Conservation (phyloP, 2,113 vertebrate genomes). For the Lophius piscatorius region DNA sequence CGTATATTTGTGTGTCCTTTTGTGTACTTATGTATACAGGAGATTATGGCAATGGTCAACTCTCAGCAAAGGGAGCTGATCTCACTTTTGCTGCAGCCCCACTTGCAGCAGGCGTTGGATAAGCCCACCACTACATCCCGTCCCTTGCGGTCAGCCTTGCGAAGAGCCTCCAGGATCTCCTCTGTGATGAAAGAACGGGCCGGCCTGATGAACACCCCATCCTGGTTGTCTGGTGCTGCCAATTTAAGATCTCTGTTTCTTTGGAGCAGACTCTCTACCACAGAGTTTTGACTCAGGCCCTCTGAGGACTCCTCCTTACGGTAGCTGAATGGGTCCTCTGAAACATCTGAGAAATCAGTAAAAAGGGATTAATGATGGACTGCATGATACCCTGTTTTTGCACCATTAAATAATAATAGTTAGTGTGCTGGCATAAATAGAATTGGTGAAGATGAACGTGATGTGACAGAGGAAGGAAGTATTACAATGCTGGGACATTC, state of each 20-base stretch:
- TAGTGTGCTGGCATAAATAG: no score
- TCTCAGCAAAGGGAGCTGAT: constrained; percentile 87
- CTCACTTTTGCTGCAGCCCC: constrained; percentile 87
- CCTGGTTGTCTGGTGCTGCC: constrained; percentile 34
- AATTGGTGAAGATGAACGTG: no score
- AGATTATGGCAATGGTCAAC: not conserved
- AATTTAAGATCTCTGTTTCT: constrained; percentile 61
- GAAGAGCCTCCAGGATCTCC: constrained; percentile 79
- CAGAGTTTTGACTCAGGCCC: constrained; percentile 45
- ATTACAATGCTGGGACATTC: no score
- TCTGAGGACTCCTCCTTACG: constrained; percentile 60
- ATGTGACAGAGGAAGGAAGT: no score
- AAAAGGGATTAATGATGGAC: not conserved
- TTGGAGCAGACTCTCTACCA: constrained; percentile 57
- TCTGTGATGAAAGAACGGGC: constrained; percentile 71
- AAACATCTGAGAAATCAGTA: constrained; percentile 49
- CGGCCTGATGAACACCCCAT: constrained; percentile 62
- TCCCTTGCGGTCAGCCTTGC: constrained; percentile 75
- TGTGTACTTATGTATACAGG: constrained; percentile 5
- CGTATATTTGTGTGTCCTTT: constrained; percentile 9
- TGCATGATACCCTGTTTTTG: no score
- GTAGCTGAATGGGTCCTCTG: constrained; percentile 67
- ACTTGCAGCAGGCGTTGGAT: constrained; percentile 86
- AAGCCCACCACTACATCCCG: constrained; percentile 83
- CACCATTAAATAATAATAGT: no score